Evolutionary conservation across 2,797 vertebrate species (phyloP).

Genomic region (Microctenopoma stevenorrisi): DNA sequence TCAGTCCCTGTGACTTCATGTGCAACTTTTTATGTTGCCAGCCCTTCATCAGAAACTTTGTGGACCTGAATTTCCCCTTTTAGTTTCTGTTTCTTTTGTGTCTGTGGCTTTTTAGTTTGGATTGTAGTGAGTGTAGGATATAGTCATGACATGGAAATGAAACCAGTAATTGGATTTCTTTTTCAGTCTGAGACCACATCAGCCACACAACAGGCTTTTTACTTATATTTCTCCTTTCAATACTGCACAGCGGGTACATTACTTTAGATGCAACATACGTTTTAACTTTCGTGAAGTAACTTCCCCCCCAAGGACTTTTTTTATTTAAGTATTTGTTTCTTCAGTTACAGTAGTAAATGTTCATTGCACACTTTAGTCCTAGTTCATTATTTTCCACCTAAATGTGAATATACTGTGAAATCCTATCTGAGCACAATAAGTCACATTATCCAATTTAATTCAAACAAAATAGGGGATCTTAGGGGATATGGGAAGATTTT

Average conservation of each 20-base stretch:
- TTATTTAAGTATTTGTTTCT: conserved; percentile 2
- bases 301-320: conserved; percentile 16
- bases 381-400: background rate
- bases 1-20: background rate
- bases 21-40: conserved; percentile 16
- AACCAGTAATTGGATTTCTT: background rate
- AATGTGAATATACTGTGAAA: background rate
- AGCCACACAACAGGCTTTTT: background rate
- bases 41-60: conserved; percentile 4
- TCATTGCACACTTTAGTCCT: background rate
- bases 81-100: conserved; percentile 10
- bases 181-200: background rate
- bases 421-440: background rate
- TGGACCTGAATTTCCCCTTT: background rate
- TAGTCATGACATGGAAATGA: background rate
- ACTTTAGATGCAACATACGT: conserved; percentile 6
- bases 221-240: background rate
- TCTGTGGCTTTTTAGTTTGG: conserved; percentile 9
- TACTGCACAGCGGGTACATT: background rate
- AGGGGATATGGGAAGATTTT: background rate
- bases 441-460: background rate
- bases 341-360: background rate
- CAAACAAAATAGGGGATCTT: background rate
- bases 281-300: conserved; percentile 29
- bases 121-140: background rate